A percentile compares a stretch with the other conserved stretches of the same genome.
phyloP scores from a whole-genome alignment of 2,113 vertebrate genomes.

The Otus sunia region DNA sequence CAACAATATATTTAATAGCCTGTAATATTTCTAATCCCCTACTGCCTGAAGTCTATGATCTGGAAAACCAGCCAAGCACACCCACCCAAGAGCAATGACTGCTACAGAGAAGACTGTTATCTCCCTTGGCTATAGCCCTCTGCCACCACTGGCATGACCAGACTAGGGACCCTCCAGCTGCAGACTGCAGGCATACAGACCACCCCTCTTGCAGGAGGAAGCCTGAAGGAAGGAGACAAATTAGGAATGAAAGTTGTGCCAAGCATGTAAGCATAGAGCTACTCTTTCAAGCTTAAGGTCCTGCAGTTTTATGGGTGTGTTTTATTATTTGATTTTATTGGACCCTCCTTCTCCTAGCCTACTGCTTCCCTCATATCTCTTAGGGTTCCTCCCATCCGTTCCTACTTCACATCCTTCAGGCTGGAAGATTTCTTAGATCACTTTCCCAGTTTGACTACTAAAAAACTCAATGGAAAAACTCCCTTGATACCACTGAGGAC shows the following conservation, averaged over 20 bases:
- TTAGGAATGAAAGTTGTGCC: not conserved
- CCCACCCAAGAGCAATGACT: not conserved
- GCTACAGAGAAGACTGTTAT: not conserved
- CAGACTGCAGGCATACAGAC: not conserved
- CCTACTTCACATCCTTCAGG: not conserved
- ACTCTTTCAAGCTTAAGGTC: not conserved
- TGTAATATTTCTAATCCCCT: slow-evolving; percentile 5
- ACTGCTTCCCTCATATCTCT: not conserved
- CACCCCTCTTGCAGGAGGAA: not conserved
- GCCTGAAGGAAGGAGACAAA: not conserved
- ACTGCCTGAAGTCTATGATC: not conserved
- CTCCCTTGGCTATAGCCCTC: not conserved
- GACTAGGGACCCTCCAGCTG: not conserved
- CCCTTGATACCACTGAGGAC: not conserved
- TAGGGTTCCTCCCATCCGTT: not conserved
- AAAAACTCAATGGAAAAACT: not conserved
- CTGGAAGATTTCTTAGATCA: not conserved
- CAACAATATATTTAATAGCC: slow-evolving; percentile 25
- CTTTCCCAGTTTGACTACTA: not conserved
- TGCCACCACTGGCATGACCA: not conserved
- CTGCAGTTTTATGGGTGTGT: not conserved
- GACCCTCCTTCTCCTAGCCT: not conserved
- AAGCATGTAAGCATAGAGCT: not conserved
- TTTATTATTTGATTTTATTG: slow-evolving; percentile 13
- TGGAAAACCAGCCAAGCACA: not conserved